A percentile compares a stretch with the other conserved stretches of the same genome.
Conservation (phyloP, 2,797 vertebrate species). For the Pseudochirops cupreus region DNA sequence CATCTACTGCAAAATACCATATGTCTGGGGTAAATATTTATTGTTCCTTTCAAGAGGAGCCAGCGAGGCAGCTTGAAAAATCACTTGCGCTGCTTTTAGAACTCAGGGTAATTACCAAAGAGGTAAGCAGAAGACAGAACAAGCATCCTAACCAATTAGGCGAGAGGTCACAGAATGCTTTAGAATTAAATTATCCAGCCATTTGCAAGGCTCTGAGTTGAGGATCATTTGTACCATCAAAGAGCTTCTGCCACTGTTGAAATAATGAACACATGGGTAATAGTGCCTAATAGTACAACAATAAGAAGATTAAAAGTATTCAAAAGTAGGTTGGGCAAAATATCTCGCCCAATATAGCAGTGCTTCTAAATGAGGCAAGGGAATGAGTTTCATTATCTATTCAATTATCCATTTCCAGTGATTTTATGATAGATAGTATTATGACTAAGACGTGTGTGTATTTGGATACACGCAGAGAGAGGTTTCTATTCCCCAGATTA, state of each 20-base stretch:
- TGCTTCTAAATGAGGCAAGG: conserved; percentile 60
- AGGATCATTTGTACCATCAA: conserved; percentile 56
- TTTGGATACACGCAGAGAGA: conserved; percentile 7
- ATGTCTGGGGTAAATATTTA: conserved; percentile 49
- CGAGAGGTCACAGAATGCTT: conserved; percentile 48
- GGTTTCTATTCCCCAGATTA: conserved; percentile 53
- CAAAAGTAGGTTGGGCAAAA: conserved; percentile 50
- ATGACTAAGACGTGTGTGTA: conserved; percentile 62
- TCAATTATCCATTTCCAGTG: conserved; percentile 68
- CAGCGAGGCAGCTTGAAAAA: conserved; percentile 41
- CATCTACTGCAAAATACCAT: conserved; percentile 52
- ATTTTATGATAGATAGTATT: conserved; percentile 40
- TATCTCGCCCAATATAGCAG: conserved; percentile 53
- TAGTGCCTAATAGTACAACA: conserved; percentile 39
- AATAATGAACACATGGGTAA: conserved; percentile 41
- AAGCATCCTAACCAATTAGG: conserved; percentile 62
- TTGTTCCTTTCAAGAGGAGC: conserved; percentile 49
- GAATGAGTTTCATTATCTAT: conserved; percentile 56
- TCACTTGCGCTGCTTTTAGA: conserved; percentile 53
- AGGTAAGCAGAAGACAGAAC: conserved; percentile 42
- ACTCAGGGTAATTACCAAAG: conserved; percentile 61
- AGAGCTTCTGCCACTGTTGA: conserved; percentile 55
- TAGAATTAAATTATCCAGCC: conserved; percentile 56
- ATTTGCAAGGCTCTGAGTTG: conserved; percentile 17
- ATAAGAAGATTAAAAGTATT: conserved; percentile 53